A percentile compares a stretch with the other conserved stretches of the same genome.
Conservation (phyloP, 2,113 vertebrate genomes). For the Polypterus senegalus region DNA sequence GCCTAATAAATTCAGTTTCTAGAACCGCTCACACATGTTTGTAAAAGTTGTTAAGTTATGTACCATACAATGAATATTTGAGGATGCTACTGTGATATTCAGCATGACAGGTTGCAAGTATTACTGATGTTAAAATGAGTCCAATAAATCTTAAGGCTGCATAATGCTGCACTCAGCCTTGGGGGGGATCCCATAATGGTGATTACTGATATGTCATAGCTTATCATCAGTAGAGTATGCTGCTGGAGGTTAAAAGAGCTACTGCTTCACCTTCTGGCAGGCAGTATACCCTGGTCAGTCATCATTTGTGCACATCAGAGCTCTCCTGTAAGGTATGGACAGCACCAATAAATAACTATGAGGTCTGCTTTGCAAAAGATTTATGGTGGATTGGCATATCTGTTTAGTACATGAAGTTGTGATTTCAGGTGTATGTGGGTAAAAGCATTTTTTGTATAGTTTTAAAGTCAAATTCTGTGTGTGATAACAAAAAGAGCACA, state of each 20-base stretch:
- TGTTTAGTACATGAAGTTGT: no score
- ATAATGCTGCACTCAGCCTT: background rate
- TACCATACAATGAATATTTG: no score
- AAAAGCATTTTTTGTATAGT: no score
- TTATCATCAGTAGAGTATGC: background rate
- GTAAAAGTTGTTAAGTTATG: no score
- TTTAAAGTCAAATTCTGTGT: no score
- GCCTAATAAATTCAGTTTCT: no score
- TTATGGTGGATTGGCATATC: no score
- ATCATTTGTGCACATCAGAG: background rate
- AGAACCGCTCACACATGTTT: no score
- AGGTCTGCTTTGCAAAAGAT: no score
- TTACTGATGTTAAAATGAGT: background rate
- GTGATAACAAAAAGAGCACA: no score
- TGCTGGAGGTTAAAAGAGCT: background rate
- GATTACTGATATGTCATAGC: background rate
- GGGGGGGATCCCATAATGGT: background rate
- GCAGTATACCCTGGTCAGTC: background rate
- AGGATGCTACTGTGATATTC: no score
- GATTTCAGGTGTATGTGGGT: no score
- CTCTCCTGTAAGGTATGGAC: background rate
- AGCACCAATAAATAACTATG: background rate
- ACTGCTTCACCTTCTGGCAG: background rate
- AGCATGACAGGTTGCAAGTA: background rate
- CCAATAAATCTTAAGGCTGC: background rate